Percentiles rank a stretch among this genome's conserved stretches.
Conservation (phyloP, 1,140 invertebrate species). For the Drosophila repletoides region DNA sequence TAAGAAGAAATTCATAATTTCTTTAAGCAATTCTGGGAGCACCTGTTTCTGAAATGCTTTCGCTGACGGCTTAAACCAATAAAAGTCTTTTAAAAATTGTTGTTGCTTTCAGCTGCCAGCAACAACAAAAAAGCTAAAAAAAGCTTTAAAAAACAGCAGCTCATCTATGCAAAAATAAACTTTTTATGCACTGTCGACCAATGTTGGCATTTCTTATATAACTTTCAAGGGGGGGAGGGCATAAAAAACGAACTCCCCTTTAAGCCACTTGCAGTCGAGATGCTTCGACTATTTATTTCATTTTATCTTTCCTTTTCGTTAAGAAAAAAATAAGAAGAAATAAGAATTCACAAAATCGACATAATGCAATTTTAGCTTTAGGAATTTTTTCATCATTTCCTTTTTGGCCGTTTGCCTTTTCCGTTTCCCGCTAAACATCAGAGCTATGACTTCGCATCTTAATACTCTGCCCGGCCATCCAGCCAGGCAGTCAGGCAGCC, state of each 20-base stretch:
- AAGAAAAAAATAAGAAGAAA: slow-evolving; percentile 40
- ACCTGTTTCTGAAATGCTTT: slow-evolving; percentile 9
- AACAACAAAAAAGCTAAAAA: slow-evolving; percentile 2
- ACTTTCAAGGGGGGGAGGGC: slow-evolving; percentile 26
- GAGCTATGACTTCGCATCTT: neutral
- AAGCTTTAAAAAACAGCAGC: neutral
- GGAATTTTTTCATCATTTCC: slow-evolving; percentile 38
- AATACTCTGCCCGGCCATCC: neutral
- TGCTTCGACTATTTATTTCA: slow-evolving; percentile 28
- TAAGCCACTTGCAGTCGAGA: slow-evolving; percentile 56
- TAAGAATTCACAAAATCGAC: slow-evolving; percentile 76
- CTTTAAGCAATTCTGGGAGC: neutral
- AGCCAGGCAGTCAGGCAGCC: neutral
- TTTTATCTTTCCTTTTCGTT: slow-evolving; percentile 21
- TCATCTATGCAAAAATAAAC: slow-evolving; percentile 24
- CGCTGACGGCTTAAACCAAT: slow-evolving; percentile 24
- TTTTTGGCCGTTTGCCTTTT: slow-evolving; percentile 19
- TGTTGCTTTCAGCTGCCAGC: slow-evolving; percentile 1
- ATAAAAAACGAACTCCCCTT: slow-evolving; percentile 17
- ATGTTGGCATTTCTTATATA: slow-evolving; percentile 63
- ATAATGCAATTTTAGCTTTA: slow-evolving; percentile 73
- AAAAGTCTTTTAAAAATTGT: slow-evolving; percentile 14
- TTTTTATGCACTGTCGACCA: slow-evolving; percentile 48
- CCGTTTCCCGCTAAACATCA: slow-evolving; percentile 10
- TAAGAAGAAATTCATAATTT: slow-evolving; percentile 2